Evolutionary conservation across 2,797 vertebrate species (phyloP), one percentile per base, ranked within the genome.

Genomic region (Peromyscus melanophrys): DNA sequence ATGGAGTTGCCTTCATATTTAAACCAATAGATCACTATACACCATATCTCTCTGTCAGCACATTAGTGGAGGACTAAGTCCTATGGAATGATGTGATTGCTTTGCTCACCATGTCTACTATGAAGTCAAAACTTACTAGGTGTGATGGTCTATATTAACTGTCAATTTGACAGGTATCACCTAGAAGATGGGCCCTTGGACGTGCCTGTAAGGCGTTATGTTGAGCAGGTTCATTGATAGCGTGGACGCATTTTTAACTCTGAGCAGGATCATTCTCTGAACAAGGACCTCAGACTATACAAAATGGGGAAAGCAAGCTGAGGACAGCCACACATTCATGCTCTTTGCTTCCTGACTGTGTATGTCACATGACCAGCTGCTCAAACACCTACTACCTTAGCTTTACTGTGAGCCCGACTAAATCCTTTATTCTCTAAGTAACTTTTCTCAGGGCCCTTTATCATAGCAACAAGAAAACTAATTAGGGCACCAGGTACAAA

Each of bases 1-100:
- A 10, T 55, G 52, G 52, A 16, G 52, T 55, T 4, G 52, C 52
- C 14, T 55, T 55, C 16, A 55, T 55, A 55, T 55, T 55, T 55
- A 55, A 55, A 55, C 52, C 52, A 55, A 55, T 55, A 55, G 25
- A 16, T 21, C 14, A 37, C 16, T 6, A 76, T 37, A 4, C 9
- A 37, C 19, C 25, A 0, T 31, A 4, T 59, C 46, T 37, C 0
- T 63, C 49, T 55, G 34, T 52, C 11, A 27, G 37, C 3, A 27
- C 43, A 61, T 43, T 63, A 6, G n/a, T 49, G 46, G 34, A 76
- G 63, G 23, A 71, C 4, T 80, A 73, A 86, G 57, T 43, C 71
- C 65, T 34, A 59, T 87, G 71, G 90, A 76, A 11, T 6, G 55
- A n/a, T 61, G 2, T 14, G 14, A n/a, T 21, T 89, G 43, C 77